These are phyloP conservation scores for Xerus rutilus DNA, from an alignment of 2,797 vertebrate genomes.

Conservation along the genomic window DNA sequence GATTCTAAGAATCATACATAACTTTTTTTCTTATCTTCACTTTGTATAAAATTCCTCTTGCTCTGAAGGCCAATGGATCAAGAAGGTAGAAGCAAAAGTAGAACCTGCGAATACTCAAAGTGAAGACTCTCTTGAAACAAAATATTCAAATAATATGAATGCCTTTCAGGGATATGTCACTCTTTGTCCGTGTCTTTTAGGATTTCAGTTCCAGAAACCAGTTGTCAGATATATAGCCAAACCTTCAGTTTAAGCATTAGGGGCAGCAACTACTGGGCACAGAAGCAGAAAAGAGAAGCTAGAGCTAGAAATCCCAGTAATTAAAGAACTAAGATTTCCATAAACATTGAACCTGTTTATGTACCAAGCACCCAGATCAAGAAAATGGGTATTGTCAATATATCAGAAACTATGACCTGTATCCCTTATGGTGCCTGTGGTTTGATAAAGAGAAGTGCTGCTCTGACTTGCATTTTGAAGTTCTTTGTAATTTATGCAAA, in stretches of 20 bases:
- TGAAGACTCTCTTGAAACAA: slow-evolving; percentile 49
- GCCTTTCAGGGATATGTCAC: not conserved
- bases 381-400: not conserved
- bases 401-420: not conserved
- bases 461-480: not conserved
- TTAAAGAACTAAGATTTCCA: not conserved
- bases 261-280: not conserved
- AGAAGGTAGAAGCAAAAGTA: not conserved
- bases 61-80: not conserved
- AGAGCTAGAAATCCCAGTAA: not conserved
- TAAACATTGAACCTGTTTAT: not conserved
- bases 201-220: slow-evolving; percentile 43
- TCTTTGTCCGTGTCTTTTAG: not conserved
- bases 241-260: not conserved
- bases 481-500: not conserved
- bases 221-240: not conserved
- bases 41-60: slow-evolving; percentile 48
- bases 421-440: not conserved
- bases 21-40: slow-evolving; percentile 69
- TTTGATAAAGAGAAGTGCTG: not conserved
- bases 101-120: not conserved
- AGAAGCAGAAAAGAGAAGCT: not conserved
- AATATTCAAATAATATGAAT: not conserved
- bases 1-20: slow-evolving; percentile 72
- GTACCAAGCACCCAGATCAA: not conserved